Evolutionary conservation across 2,888 invertebrate genomes (phyloP), one percentile per base, ranked within the genome.

Genomic region (Ormyrus rosae): DNA sequence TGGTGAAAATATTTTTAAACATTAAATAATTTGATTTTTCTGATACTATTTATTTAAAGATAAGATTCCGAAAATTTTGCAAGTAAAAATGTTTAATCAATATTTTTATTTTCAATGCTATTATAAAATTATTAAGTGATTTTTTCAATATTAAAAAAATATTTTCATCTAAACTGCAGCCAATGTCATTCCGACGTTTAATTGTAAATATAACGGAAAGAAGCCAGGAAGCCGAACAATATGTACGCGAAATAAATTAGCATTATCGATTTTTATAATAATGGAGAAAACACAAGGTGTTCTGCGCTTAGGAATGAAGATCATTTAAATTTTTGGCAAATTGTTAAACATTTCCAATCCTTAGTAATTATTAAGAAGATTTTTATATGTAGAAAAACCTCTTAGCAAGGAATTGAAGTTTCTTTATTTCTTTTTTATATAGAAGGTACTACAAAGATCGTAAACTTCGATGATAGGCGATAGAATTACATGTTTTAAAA

Each of bases 231-330:
- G 48, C 55, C 9, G 53, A 69, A 68, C 10, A 58, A 51, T 50
- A 70, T 53, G 48, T 6, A 34, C 34, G 34, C 48, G n/a, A 72
- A 58, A 45, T 13, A 77, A 56, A 64, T 70, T n/a, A 11, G 67
- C 19, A 2, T 51, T 60, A 64, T 48, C 9, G 34, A 63, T 70
- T 50, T 77, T 70, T 64, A 60, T 48, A 56, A 53, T 50, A 55
- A 34, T 34, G 45, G 11, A 53, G 19, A 64, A 13, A 13, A 13
- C n/a, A 58, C 19, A 69, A 11, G n/a, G 11, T 50, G 53, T 19
- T 64, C 19, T 63, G 63, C 9, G 63, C 9, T 69, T 61, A 51
- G 8, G 34, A 53, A 34, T 34, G 68, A 46, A 58, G 7, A 61
- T 48, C 19, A 45, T 9, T 65, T 65, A 6, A 64, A 56, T 74